Percentiles rank a stretch among this genome's conserved stretches.
Evolutionary conservation across 2,888 invertebrate genomes (phyloP).

Genomic region (Argyresthia albistria): DNA sequence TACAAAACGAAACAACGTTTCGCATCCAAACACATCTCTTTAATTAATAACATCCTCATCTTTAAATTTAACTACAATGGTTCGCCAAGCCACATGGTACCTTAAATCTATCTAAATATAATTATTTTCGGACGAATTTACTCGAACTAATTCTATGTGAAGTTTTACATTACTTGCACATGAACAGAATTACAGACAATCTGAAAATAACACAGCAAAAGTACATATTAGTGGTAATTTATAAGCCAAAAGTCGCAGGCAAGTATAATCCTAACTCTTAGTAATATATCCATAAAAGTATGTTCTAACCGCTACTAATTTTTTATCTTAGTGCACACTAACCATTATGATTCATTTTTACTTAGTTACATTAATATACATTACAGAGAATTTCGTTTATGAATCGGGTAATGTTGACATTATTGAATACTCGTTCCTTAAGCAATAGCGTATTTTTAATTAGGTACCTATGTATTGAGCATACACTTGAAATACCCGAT

Average conservation of each 20-base stretch:
- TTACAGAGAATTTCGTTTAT: conserved; percentile 69
- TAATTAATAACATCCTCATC: conserved; percentile 50
- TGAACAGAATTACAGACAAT: not conserved
- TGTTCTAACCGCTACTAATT: conserved; percentile 17
- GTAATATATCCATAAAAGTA: conserved; percentile 31
- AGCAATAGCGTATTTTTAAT: not conserved
- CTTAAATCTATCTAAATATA: conserved; percentile 44
- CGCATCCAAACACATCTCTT: conserved; percentile 58
- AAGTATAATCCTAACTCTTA: conserved; percentile 18
- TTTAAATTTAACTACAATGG: conserved; percentile 52
- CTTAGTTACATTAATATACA: conserved; percentile 48
- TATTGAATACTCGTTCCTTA: no score
- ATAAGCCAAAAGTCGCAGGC: conserved; percentile 24
- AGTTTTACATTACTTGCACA: not conserved
- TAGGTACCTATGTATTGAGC: conserved; percentile 37
- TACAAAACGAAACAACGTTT: conserved; percentile 15
- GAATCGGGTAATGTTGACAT: conserved; percentile 23
- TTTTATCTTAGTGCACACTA: conserved; percentile 46
- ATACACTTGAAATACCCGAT: conserved; percentile 14
- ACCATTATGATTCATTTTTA: conserved; percentile 73
- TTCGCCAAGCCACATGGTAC: conserved; percentile 53
- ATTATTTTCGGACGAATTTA: conserved; percentile 56
- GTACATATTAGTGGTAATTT: conserved; percentile 22
- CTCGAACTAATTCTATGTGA: not conserved
- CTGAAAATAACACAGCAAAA: not conserved